Conservation (phyloP, 1,140 invertebrate species). For the Drosophila kikkawai region DNA sequence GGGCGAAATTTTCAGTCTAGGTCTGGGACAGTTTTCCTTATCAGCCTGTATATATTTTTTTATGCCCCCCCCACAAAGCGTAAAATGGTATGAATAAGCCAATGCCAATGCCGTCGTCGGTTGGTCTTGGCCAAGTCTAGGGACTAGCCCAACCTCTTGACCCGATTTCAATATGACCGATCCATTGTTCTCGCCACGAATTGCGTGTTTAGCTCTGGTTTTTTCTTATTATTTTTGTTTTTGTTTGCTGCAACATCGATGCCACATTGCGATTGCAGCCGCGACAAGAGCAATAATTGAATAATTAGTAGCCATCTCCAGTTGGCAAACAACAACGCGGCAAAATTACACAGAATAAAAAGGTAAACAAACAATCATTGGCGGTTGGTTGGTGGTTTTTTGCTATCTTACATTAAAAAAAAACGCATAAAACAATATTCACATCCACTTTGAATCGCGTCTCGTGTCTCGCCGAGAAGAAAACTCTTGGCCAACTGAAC, state of each 20-base stretch:
- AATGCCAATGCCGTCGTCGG: background rate
- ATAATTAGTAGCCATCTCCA: constrained; percentile 55
- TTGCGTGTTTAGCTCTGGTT: constrained; percentile 14
- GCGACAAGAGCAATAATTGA: constrained; percentile 54
- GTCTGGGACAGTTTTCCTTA: constrained; percentile 19
- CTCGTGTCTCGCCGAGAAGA: constrained; percentile 23
- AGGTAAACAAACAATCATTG: background rate
- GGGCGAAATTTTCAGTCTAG: constrained; percentile 12
- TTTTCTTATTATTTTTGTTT: background rate
- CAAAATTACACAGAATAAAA: constrained; percentile 9
- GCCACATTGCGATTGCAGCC: constrained; percentile 8
- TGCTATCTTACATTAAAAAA: constrained; percentile 26
- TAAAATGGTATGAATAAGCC: constrained; percentile 5
- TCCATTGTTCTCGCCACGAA: constrained; percentile 12
- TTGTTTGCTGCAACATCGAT: constrained; percentile 25
- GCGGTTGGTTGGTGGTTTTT: background rate
- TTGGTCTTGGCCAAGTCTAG: constrained; percentile 13
- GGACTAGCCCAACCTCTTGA: constrained; percentile 49
- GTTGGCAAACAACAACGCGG: constrained; percentile 41
- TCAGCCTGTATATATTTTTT: background rate
- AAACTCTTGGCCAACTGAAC: constrained; percentile 37
- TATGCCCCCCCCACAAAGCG: constrained; percentile 18
- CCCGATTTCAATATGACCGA: constrained; percentile 53
- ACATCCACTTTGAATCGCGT: constrained; percentile 13
- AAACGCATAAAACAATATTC: background rate